Evolutionary conservation across 2,888 invertebrate species (phyloP).

Genomic region (Meandrusa payeni): DNA sequence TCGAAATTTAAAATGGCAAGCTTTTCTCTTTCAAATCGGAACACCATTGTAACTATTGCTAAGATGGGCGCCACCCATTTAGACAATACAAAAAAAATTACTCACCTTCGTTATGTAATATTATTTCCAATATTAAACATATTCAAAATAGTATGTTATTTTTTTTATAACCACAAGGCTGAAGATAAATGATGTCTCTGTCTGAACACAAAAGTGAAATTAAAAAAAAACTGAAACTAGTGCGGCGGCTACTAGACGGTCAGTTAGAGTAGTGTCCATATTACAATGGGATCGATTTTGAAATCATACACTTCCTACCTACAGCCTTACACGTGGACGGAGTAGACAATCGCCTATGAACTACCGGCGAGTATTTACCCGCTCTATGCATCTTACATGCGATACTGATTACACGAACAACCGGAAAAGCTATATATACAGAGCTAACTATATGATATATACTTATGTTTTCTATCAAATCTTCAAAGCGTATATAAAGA

Average conservation of each 20-base stretch:
- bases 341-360: slow-evolving; percentile 40
- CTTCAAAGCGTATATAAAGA: background rate
- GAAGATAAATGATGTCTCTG: too few species aligned
- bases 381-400: background rate
- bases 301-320: slow-evolving; percentile 43
- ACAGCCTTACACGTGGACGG: slow-evolving; percentile 44
- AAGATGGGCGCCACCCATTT: too few species aligned
- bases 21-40: too few species aligned
- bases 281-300: slow-evolving; percentile 32
- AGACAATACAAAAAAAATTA: too few species aligned
- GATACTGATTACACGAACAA: slow-evolving; percentile 1
- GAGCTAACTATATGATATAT: background rate
- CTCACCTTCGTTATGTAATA: too few species aligned
- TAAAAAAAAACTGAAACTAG: slow-evolving; percentile 1
- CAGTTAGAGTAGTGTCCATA: slow-evolving; percentile 1
- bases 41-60: too few species aligned
- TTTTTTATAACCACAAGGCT: too few species aligned
- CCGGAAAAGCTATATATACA: background rate
- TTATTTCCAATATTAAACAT: too few species aligned
- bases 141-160: too few species aligned
- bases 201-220: too few species aligned
- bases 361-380: slow-evolving; percentile 19
- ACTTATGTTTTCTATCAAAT: background rate
- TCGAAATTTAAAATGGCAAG: too few species aligned
- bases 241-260: background rate